A percentile compares a stretch with the other conserved stretches of the same genome.
Evolutionary conservation across 2,797 vertebrate genomes (phyloP).

Genomic region (Oryzias sinensis): DNA sequence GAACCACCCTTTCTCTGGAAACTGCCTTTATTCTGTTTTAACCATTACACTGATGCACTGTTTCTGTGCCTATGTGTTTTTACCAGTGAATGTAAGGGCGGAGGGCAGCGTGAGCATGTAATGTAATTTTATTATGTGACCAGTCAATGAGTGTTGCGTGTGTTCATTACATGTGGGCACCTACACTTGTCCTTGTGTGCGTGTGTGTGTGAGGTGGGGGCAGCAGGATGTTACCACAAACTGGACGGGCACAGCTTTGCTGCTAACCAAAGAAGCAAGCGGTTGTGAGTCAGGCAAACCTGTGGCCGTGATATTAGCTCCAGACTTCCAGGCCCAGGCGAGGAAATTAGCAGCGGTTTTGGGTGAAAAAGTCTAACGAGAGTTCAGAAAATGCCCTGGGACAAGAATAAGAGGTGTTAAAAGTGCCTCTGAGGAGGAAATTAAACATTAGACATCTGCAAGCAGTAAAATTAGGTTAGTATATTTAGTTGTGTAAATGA

Average conservation of each 20-base stretch:
- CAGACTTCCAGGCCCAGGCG: constrained; percentile 48
- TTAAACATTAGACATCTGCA: constrained; percentile 51
- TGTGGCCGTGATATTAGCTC: constrained; percentile 56
- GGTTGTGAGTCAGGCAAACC: constrained; percentile 76
- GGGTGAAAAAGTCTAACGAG: constrained; percentile 59
- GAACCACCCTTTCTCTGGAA: constrained; percentile 75
- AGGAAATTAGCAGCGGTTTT: constrained; percentile 71
- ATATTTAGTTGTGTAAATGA: constrained; percentile 35
- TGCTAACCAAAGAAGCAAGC: constrained; percentile 68
- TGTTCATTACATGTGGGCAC: constrained; percentile 16
- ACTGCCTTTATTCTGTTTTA: constrained; percentile 69
- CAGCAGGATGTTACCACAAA: constrained; percentile 64
- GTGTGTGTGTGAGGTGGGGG: constrained; percentile 54
- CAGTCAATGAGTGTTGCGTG: constrained; percentile 33
- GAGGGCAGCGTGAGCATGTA: constrained; percentile 47
- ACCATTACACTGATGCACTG: constrained; percentile 61
- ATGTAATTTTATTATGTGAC: constrained; percentile 64
- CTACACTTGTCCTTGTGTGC: constrained; percentile 26
- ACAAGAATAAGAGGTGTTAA: constrained; percentile 59
- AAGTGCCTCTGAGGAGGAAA: constrained; percentile 47
- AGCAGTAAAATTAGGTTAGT: constrained; percentile 22
- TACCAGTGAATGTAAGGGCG: constrained; percentile 50
- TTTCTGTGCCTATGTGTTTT: constrained; percentile 57
- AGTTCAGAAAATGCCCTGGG: constrained; percentile 57
- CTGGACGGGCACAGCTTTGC: constrained; percentile 62